Base-by-base conservation (phyloP, 2,888 invertebrate species). In the Willowsia nigromaculata region DNA sequence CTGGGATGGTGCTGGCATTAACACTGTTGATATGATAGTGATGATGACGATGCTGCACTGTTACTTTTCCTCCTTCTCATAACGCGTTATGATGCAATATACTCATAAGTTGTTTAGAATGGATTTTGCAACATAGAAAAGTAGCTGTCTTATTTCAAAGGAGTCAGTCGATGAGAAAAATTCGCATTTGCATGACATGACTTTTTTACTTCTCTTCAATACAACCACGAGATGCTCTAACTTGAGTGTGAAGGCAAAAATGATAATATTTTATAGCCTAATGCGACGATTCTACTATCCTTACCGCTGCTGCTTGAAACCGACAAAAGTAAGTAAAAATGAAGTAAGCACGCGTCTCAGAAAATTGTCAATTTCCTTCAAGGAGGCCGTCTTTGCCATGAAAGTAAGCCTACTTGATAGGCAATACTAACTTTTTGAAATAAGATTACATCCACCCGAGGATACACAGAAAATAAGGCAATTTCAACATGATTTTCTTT, bases 361-460 rank as follows among this genome's bases (percentile, higher is more conserved):
- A 56, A 80, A 80, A 80, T 59, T 59, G 59, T 59, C 80, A 40
- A 80, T 80, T 80, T 80, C 80, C 80, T 80, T 50, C 40, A 80
- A 56, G 6, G 59, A 68, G 37, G 11, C 53, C 40, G 40, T 59
- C 37, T 80, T 59, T 37, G 37, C 37, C 80, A 59, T 80, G 80
- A 59, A 80, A 80, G 37, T 37, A 68, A 37, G 22, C 18, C n/a
- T 68, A 6, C 37, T 37, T 37, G n/a, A 37, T 37, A 6, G 3
- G 62, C 1, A 68, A 62, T 62, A 15, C 7, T 5, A 68, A 37
- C 11, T 33, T 68, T 9, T 6, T 37, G 22, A 68, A 68, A 18
- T 68, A 37, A n/a, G 33, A 68, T 2, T 68, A 22, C 18, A 15
- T 33, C 37, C 68, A 18, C 37, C 11, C 18, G 68, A 68, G 37